These are phyloP conservation scores for Acrossocheilus fasciatus DNA, from an alignment of 2,797 vertebrate genomes.

Conservation along the genomic window DNA sequence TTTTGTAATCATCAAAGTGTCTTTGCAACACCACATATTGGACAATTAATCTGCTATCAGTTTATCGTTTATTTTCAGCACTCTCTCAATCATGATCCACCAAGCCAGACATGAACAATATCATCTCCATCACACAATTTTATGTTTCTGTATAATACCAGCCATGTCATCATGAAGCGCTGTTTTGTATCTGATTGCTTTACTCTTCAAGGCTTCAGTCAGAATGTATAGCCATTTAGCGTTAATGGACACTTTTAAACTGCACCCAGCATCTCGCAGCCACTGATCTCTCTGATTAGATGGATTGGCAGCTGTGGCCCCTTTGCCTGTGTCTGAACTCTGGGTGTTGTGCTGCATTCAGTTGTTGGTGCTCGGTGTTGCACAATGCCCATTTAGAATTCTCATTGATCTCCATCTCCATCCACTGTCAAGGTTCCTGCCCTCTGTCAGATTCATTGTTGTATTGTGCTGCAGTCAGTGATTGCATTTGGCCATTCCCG, in stretches of 20 bases:
- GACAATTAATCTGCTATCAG: not conserved
- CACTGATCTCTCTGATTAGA: conserved; percentile 32
- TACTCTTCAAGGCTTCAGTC: conserved; percentile 10
- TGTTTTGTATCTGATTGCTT: conserved; percentile 13
- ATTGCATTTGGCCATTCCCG: conserved; percentile 42
- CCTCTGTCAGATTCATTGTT: conserved; percentile 53
- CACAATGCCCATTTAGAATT: conserved; percentile 50
- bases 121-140: not conserved
- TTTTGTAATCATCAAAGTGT: not conserved
- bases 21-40: not conserved
- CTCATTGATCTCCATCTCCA: conserved; percentile 58
- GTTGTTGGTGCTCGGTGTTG: conserved; percentile 44
- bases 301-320: conserved; percentile 11
- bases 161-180: not conserved
- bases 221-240: conserved; percentile 31
- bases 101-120: not conserved
- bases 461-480: conserved; percentile 49
- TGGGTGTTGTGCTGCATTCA: conserved; percentile 31
- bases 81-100: not conserved
- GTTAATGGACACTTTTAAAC: conserved; percentile 33
- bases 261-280: not conserved
- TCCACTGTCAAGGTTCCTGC: conserved; percentile 45
- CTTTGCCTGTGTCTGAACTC: conserved; percentile 40
- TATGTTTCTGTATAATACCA: not conserved
- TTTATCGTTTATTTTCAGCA: not conserved